Base-by-base conservation (phyloP, 2,113 vertebrate genomes). In the Ciconia maguari region DNA sequence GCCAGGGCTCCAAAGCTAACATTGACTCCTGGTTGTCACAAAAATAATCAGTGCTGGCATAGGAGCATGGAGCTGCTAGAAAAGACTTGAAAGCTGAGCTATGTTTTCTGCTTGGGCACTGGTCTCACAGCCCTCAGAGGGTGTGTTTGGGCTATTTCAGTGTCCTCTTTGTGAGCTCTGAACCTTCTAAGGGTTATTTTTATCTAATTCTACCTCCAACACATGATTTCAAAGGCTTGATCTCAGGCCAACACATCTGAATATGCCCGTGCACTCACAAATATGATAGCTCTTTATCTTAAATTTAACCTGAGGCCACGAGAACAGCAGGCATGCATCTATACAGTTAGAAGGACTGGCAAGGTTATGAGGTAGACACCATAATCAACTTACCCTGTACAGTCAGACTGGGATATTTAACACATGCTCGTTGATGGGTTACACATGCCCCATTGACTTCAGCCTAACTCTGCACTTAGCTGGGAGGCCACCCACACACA, bases 341-440 rank as follows among this genome's bases (percentile, higher is more conserved):
- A 0, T 27, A 5, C 26, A 52, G 26, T 60, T 14, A 64, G n/a
- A 78, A 71, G 16, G 36, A 77, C 15, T 54, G 54, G 27, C 30
- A 66, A 72, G 41, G 27, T 61, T 62, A 13, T 62, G 65, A 88
- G 55, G 9, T 13, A 61, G 48, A 74, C 38, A 42, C 19, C 54
- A 32, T 12, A 58, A 52, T 29, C 34, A 51, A 8, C 13, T 70
- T 46, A 46, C 12, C 9, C 38, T 55, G 38, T 48, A 36, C 29
- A 58, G 27, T 46, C 69, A 79, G 51, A 71, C 26, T 7, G 10
- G 17, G 16, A n/a, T 81, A 44, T 76, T 74, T 65, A 57, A 58
- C 51, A n/a, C 0, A 1, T 32, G 41, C 6, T 71, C 1, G 0
- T 24, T 32, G n/a, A 32, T 49, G 36, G 16, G 16, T 44, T 76